Percentiles rank a stretch among this genome's conserved stretches.
These are phyloP conservation scores for Gulo gulo DNA, from an alignment of 2,113 vertebrate genomes.

Conservation along the genomic window DNA sequence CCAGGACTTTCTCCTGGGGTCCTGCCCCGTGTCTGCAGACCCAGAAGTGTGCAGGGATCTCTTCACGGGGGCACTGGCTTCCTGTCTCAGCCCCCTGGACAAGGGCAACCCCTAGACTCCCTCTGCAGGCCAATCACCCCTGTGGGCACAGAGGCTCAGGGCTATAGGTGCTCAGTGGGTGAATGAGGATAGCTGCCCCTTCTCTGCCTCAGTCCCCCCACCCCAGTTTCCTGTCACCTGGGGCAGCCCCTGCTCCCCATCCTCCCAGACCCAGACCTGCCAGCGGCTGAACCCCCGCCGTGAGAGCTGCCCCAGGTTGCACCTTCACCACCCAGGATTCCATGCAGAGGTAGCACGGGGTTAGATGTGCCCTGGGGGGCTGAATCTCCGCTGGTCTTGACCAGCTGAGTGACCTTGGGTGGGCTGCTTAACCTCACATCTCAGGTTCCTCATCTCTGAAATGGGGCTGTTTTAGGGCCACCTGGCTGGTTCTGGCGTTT, in stretches of 20 bases:
- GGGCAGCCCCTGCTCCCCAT: not conserved
- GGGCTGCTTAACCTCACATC: not conserved
- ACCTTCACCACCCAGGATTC: not conserved
- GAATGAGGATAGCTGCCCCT: not conserved
- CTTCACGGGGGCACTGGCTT: not conserved
- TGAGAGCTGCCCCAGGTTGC: not conserved
- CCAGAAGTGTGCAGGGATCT: not conserved
- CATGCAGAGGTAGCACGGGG: accelerated
- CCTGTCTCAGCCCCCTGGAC: not conserved
- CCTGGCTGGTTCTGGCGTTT: not conserved
- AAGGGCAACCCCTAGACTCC: not conserved
- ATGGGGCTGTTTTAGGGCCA: not conserved
- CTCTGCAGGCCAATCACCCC: not conserved
- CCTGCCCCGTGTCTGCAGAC: not conserved
- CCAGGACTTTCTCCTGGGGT: not conserved
- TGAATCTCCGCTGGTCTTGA: not conserved
- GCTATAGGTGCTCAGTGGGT: accelerated
- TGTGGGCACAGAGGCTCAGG: too few relatives aligned
- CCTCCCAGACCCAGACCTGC: not conserved
- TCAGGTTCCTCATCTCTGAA: not conserved
- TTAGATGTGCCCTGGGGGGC: not conserved
- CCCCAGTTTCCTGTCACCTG: not conserved
- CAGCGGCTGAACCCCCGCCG: not conserved
- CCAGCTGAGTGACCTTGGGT: not conserved
- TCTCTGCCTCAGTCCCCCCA: not conserved